Percentiles rank a stretch among this genome's conserved stretches.
Conservation (phyloP, 2,797 vertebrate genomes). For the Oryzias dopingdopingensis region DNA sequence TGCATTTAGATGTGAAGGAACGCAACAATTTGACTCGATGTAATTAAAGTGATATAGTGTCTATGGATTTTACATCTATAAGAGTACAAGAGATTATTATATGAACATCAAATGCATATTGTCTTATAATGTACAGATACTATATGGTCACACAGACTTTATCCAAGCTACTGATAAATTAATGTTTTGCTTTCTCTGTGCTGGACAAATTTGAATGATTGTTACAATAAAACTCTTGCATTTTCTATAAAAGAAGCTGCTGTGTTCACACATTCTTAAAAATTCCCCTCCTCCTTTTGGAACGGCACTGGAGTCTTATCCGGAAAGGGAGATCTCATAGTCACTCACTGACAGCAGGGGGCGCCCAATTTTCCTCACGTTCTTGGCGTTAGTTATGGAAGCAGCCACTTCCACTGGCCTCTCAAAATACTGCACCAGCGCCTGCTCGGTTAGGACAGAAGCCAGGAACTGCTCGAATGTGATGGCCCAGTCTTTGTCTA, state of each 20-base stretch:
- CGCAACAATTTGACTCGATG: conserved; percentile 33
- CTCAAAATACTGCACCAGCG: conserved; percentile 93
- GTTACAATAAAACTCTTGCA: conserved; percentile 62
- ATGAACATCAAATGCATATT: conserved; percentile 61
- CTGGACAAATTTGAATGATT: conserved; percentile 49
- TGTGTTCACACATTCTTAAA: conserved; percentile 45
- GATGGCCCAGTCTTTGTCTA: conserved; percentile 96
- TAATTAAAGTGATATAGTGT: conserved; percentile 39
- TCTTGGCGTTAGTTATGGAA: conserved; percentile 90
- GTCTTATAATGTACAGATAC: conserved; percentile 76
- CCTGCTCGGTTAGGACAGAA: conserved; percentile 92
- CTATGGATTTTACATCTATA: conserved; percentile 70
- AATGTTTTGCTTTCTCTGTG: conserved; percentile 25
- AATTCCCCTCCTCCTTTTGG: conserved; percentile 25
- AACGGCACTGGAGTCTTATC: conserved; percentile 63
- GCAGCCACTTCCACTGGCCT: conserved; percentile 89
- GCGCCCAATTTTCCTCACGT: conserved; percentile 85
- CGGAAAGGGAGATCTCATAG: conserved; percentile 94
- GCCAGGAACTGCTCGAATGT: conserved; percentile 97
- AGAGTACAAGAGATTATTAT: conserved; percentile 63
- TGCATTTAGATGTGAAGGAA: conserved; percentile 49
- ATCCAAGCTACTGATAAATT: conserved; percentile 38
- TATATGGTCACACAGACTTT: conserved; percentile 57
- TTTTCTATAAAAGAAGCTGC: conserved; percentile 63
- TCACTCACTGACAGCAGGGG: conserved; percentile 84